phyloP scores from a whole-genome alignment of 92 coral and sea anemone genomes.

The Zoanthus gigantus region DNA sequence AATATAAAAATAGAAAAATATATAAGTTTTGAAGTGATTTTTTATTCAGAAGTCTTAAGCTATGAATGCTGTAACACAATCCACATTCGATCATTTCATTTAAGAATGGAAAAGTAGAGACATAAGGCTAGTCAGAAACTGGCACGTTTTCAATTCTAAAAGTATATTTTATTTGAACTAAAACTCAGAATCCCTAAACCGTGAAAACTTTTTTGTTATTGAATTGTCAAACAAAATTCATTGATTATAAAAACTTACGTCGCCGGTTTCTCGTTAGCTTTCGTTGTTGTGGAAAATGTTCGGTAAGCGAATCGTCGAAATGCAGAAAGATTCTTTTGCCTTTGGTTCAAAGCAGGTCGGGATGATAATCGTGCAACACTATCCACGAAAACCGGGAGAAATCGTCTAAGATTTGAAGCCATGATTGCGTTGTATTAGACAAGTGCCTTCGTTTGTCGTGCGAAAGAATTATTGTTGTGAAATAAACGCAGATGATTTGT shows the following conservation, averaged over 20 bases:
- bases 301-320: background rate
- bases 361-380: background rate
- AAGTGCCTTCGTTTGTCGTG: background rate
- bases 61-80: no score
- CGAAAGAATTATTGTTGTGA: background rate
- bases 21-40: no score
- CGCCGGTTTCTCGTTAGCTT: constrained; percentile 8
- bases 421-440: background rate
- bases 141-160: no score
- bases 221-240: background rate
- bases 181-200: no score
- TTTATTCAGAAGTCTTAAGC: no score
- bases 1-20: no score
- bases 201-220: no score
- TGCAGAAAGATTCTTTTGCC: background rate
- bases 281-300: background rate
- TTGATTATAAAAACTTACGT: background rate
- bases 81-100: no score
- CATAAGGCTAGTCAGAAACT: no score
- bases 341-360: background rate
- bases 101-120: no score
- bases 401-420: background rate
- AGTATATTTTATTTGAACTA: no score
- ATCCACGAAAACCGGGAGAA: background rate
- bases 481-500: no score